These are phyloP conservation scores for Caradrina clavipalpis DNA, from an alignment of 2,888 invertebrate genomes.

Conservation along the genomic window DNA sequence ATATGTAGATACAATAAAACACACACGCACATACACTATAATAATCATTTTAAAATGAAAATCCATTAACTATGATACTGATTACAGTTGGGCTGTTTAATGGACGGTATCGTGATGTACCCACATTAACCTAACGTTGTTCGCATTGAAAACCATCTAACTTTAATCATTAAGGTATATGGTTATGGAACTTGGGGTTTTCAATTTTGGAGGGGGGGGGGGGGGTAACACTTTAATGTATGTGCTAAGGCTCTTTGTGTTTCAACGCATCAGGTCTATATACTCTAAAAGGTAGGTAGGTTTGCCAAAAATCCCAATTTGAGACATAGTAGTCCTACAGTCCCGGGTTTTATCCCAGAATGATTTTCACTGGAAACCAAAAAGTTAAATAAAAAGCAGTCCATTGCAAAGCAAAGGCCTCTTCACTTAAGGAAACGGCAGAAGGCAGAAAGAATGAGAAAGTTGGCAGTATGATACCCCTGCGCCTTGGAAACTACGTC, in stretches of 20 bases:
- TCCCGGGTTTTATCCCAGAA: no score
- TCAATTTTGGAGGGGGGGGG: constrained; percentile 26
- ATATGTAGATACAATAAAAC: not conserved
- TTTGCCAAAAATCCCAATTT: no score
- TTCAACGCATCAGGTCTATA: no score
- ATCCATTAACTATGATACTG: constrained; percentile 46
- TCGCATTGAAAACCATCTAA: constrained; percentile 52
- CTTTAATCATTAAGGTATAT: constrained; percentile 56
- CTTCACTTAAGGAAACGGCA: no score
- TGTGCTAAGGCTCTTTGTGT: constrained; percentile 2
- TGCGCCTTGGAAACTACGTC: no score
- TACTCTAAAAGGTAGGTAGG: no score
- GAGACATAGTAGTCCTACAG: no score
- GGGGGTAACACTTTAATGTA: constrained; percentile 22
- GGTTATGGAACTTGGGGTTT: constrained; percentile 46
- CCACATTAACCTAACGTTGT: constrained; percentile 50
- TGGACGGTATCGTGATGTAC: constrained; percentile 45
- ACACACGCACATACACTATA: constrained; percentile 33
- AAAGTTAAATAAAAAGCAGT: no score
- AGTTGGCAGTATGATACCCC: no score
- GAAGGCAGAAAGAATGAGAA: no score
- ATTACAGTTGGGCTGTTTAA: constrained; percentile 45
- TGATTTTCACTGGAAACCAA: no score
- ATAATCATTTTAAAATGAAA: constrained; percentile 56
- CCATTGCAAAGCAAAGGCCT: no score